Evolutionary conservation across 2,113 vertebrate genomes (phyloP).

Genomic region (Cyprinodon brontotheroides): DNA sequence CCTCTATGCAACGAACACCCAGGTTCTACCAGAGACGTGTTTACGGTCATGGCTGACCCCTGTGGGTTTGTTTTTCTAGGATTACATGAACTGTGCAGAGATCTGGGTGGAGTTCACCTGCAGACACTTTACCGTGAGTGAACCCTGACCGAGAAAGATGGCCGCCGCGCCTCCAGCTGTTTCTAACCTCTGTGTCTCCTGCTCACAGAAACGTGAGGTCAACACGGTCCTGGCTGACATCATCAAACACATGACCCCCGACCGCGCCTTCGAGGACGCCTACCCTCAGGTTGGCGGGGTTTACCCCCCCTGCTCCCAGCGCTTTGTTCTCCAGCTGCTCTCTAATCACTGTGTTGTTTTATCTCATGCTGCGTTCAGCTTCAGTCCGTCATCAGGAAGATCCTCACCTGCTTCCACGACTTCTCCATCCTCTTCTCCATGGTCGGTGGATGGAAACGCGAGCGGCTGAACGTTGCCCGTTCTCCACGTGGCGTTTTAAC

Average conservation of each 20-base stretch:
- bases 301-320: neutral
- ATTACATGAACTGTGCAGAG: constrained; percentile 96
- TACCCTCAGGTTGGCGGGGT: constrained; percentile 87
- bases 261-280: constrained; percentile 94
- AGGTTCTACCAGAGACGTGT: neutral
- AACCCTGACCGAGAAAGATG: fast-evolving
- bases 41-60: neutral
- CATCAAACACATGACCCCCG: constrained; percentile 98
- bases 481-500: neutral
- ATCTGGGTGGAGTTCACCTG: constrained; percentile 98
- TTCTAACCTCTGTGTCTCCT: neutral
- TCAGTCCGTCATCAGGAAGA: constrained; percentile 93
- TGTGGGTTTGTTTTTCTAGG: constrained; percentile 73
- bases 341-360: constrained; percentile 9
- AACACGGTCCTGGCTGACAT: constrained; percentile 94
- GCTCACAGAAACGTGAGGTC: constrained; percentile 90
- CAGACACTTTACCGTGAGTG: constrained; percentile 92
- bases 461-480: no score
- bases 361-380: constrained; percentile 74
- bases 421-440: constrained; percentile 97
- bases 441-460: constrained; percentile 67
- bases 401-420: constrained; percentile 90
- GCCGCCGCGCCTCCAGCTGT: neutral
- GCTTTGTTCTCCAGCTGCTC: neutral
- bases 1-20: neutral